Evolutionary conservation across 2,113 vertebrate genomes (phyloP).

Genomic region (Cinclus cinclus): DNA sequence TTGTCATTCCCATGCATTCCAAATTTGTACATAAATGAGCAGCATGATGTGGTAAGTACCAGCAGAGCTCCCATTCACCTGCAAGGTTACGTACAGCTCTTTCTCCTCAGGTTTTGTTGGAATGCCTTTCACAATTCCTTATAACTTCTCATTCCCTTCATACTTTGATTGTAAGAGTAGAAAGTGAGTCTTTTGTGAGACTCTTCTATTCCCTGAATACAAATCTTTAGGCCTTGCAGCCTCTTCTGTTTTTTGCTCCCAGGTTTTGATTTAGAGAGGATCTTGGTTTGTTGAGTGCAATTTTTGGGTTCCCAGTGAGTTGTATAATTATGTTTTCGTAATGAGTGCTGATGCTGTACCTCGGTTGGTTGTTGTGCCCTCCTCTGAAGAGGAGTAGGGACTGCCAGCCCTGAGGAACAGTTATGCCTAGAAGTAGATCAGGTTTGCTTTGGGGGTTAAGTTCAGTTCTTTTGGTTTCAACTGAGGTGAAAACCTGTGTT

Average conservation of each 20-base stretch:
- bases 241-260: background rate
- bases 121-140: background rate
- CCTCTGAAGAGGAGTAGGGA: background rate
- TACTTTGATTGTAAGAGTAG: background rate
- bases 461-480: background rate
- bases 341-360: background rate
- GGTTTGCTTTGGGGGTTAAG: background rate
- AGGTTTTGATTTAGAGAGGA: background rate
- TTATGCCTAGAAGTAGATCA: background rate
- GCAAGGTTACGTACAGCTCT: background rate
- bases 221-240: background rate
- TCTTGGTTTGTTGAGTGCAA: background rate
- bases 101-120: background rate
- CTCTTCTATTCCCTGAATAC: background rate
- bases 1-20: background rate
- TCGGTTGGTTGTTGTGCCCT: background rate
- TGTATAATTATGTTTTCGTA: background rate
- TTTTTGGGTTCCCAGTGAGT: constrained; percentile 3
- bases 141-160: background rate
- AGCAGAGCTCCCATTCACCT: background rate
- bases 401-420: background rate
- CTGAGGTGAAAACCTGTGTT: background rate
- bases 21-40: background rate
- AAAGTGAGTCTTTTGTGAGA: background rate
- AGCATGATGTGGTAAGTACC: background rate